Percentiles rank a stretch among this genome's conserved stretches.
These are phyloP conservation scores for Trematocara nigrifrons DNA, from an alignment of 2,113 vertebrate genomes.

Conservation along the genomic window DNA sequence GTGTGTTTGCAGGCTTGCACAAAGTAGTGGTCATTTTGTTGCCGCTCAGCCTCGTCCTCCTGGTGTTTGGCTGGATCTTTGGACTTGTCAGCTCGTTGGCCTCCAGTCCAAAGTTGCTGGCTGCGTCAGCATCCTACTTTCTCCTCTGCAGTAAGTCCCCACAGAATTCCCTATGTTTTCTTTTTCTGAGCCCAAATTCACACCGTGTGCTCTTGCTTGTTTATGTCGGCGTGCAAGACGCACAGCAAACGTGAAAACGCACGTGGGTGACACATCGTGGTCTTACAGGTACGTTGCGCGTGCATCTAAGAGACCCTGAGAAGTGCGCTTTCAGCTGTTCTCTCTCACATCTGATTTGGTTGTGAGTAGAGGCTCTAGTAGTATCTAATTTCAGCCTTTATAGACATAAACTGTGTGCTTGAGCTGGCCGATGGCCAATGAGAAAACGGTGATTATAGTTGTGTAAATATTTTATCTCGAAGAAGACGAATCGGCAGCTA, in stretches of 20 bases:
- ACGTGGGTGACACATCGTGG: not conserved
- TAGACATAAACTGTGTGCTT: not conserved
- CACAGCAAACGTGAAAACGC: not conserved
- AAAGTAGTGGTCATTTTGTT: constrained; percentile 71
- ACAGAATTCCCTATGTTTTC: not conserved
- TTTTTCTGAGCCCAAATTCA: not conserved
- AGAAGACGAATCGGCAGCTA: not conserved
- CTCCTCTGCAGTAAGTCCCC: constrained; percentile 75
- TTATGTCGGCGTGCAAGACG: not conserved
- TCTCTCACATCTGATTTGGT: not conserved
- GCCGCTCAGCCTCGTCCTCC: constrained; percentile 73
- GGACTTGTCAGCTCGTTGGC: constrained; percentile 74
- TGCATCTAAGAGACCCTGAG: not conserved
- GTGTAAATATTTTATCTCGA: not conserved
- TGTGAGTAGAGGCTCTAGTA: not conserved
- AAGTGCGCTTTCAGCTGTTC: not conserved
- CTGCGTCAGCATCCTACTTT: constrained; percentile 66
- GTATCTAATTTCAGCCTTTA: not conserved
- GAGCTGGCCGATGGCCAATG: not conserved
- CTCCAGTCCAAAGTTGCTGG: constrained; percentile 61
- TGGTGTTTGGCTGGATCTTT: constrained; percentile 75
- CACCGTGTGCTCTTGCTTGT: not conserved
- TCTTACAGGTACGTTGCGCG: not conserved
- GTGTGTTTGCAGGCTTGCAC: constrained; percentile 67
- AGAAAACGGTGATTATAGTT: not conserved